Evolutionary conservation across 2,113 vertebrate species (phyloP), one percentile per base, ranked within the genome.

Genomic region (Phalacrocorax pelagicus): DNA sequence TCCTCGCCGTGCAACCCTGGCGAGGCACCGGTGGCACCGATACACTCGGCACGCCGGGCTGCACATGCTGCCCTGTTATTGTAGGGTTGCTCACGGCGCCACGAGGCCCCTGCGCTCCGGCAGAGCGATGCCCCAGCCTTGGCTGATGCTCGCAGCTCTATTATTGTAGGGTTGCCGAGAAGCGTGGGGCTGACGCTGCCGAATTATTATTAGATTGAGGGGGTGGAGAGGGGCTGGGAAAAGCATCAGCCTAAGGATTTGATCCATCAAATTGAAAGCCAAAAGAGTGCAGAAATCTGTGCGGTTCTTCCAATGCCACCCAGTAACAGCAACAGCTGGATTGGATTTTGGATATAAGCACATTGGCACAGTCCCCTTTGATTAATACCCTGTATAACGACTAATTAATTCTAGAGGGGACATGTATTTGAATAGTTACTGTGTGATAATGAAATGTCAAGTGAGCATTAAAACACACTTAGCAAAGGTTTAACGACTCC

Each of bases 401-500:
- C 81, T 96, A 93, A 97, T 96, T 95, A 94, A 96, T 93, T 92
- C 92, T 46, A 55, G 89, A 94, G 91, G 96, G 93, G 36, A 51
- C 65, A 10, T 1, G 58, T 20, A 86, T 73, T 69, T 81, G 96
- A 90, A 92, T 21, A 81, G 77, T 89, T 87, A 42, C 73, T 34
- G 57, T 3, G 72, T 47, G 75, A 94, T 96, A 72, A 97, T 65
- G 88, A 94, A 91, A 96, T 75, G 78, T 90, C 94, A 92, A 93
- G 86, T 86, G 94, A 97, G 91, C 89, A 92, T 92, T 97, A 97
- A 97, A 97, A 92, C 95, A 94, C 81, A 91, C 67, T 75, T 86
- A 93, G 94, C 73, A 21, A 84, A 77, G 86, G 70, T 93, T 87
- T 94, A 97, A 96, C 57, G 80, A 94, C 91, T 97, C 90, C 58